phyloP scores from a whole-genome alignment of 1,140 invertebrate genomes.

The Drosophila nannoptera region DNA sequence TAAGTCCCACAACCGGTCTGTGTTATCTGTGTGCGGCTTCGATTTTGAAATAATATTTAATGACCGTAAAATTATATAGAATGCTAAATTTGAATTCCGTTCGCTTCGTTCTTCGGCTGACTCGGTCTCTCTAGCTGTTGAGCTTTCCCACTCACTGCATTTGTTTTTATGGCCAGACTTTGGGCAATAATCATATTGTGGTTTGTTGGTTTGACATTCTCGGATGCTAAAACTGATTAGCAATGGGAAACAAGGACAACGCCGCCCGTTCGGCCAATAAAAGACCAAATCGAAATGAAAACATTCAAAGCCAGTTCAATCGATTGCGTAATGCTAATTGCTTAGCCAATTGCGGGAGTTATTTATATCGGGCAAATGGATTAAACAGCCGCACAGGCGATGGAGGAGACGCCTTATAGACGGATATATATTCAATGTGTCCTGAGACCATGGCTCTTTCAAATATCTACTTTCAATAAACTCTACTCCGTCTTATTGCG shows the following conservation, averaged over 20 bases:
- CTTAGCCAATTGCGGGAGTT: not conserved
- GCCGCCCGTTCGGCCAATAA: not conserved
- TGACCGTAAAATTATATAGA: conserved; percentile 75
- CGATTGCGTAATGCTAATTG: conserved; percentile 7
- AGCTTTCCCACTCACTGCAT: conserved; percentile 5
- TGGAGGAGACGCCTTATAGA: not conserved
- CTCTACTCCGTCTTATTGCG: conserved; percentile 25
- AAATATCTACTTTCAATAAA: conserved; percentile 33
- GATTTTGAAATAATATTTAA: conserved; percentile 77
- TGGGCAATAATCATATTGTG: conserved; percentile 31
- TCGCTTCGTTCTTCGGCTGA: conserved; percentile 2
- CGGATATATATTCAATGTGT: no score
- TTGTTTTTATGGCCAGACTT: conserved; percentile 23
- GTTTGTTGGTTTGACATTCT: conserved; percentile 25
- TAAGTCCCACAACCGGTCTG: conserved; percentile 24
- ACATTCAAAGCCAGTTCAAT: not conserved
- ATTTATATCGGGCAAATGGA: not conserved
- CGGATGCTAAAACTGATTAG: conserved; percentile 29
- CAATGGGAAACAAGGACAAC: conserved; percentile 8
- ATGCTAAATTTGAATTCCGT: conserved; percentile 50
- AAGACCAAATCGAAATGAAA: conserved; percentile 3
- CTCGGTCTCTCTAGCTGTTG: no score
- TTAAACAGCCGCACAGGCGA: no score
- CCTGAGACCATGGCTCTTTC: not conserved
- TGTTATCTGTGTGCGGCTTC: conserved; percentile 39